Evolutionary conservation across 2,888 invertebrate genomes (phyloP).

Genomic region (Byasa hedistus): DNA sequence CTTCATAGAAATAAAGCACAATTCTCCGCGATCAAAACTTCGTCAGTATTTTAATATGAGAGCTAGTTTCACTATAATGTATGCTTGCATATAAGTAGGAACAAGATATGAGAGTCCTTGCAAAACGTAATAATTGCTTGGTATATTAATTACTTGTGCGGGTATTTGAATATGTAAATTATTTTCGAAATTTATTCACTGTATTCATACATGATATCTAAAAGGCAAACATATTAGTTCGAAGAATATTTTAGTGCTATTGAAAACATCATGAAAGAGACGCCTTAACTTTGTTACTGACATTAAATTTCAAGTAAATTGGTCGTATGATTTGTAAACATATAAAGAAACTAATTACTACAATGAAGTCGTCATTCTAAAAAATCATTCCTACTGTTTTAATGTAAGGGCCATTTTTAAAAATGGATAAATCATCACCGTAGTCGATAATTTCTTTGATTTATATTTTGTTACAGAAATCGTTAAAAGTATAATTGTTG

Average conservation of each 20-base stretch:
- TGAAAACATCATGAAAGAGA: neutral
- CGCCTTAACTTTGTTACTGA: neutral
- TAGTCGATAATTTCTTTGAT: too few relatives aligned
- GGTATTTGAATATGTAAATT: neutral
- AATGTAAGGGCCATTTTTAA: too few relatives aligned
- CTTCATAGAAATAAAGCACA: conserved; percentile 43
- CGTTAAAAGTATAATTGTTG: too few relatives aligned
- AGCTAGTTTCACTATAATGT: conserved; percentile 49
- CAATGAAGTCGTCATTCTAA: too few relatives aligned
- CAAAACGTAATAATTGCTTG: conserved; percentile 35
- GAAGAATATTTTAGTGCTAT: neutral
- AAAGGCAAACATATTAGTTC: neutral
- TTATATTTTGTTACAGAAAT: too few relatives aligned
- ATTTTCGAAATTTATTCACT: neutral
- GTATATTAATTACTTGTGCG: neutral
- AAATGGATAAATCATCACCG: too few relatives aligned
- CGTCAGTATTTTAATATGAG: conserved; percentile 43
- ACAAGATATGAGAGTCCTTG: conserved; percentile 48
- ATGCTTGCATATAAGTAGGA: conserved; percentile 44
- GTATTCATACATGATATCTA: neutral
- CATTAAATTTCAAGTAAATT: too few relatives aligned
- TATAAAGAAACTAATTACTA: too few relatives aligned
- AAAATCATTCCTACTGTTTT: too few relatives aligned
- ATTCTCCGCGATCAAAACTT: conserved; percentile 41
- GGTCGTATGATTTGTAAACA: too few relatives aligned